phyloP scores from a whole-genome alignment of 2,888 invertebrate species.

The Lithophane socia region DNA sequence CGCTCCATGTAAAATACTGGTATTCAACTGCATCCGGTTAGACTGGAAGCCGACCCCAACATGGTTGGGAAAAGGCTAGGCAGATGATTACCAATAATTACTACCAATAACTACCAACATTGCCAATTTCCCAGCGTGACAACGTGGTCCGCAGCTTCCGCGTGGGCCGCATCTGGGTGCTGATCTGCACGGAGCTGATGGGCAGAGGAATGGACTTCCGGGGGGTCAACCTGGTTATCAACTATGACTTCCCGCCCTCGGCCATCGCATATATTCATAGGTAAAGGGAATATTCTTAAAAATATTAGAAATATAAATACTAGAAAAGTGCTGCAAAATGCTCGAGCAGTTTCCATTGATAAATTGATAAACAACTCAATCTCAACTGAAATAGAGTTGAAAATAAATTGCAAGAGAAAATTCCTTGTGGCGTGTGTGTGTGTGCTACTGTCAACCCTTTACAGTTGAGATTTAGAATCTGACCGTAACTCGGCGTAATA shows the following conservation, averaged over 20 bases:
- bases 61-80: too few relatives aligned
- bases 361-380: background rate
- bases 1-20: too few relatives aligned
- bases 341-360: background rate
- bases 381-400: background rate
- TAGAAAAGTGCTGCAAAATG: too few relatives aligned
- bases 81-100: background rate
- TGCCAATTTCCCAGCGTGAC: conserved; percentile 94
- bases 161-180: conserved; percentile 97
- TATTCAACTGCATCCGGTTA: too few relatives aligned
- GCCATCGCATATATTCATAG: conserved; percentile 97
- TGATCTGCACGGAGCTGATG: conserved; percentile 99
- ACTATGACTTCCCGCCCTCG: conserved; percentile 98
- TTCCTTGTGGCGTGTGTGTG: background rate
- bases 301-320: too few relatives aligned
- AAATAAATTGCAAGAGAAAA: background rate
- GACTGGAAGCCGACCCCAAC: too few relatives aligned
- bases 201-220: conserved; percentile 99
- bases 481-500: background rate
- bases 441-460: background rate
- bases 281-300: conserved; percentile 77
- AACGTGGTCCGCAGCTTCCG: conserved; percentile 97
- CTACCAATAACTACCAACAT: background rate
- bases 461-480: background rate
- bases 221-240: conserved; percentile 98